phyloP scores from a whole-genome alignment of 2,888 invertebrate genomes.

The Dioctria linearis region DNA sequence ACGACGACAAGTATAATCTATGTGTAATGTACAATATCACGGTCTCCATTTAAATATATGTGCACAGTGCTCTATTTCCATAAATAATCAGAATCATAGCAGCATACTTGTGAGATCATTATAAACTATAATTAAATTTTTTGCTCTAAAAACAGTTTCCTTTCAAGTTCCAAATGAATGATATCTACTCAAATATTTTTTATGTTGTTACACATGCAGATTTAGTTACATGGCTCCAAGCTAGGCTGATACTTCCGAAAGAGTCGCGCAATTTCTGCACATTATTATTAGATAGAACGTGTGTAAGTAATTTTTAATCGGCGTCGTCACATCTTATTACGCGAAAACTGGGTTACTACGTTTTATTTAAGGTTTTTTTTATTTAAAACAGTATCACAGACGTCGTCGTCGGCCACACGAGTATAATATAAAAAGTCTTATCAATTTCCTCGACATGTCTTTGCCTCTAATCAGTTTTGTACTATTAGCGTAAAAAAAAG shows the following conservation, averaged over 20 bases:
- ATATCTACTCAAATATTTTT: not conserved
- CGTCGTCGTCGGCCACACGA: conserved; percentile 31
- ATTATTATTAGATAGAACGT: conserved; percentile 4
- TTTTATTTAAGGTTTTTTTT: conserved; percentile 26
- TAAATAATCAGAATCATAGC: conserved; percentile 16
- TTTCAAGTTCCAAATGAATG: conserved; percentile 15
- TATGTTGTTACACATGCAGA: conserved; percentile 10
- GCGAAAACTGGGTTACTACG: conserved; percentile 35
- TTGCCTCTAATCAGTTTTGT: conserved; percentile 33
- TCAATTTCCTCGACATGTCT: conserved; percentile 27
- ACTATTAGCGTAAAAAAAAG: not conserved
- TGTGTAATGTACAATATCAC: too few relatives aligned
- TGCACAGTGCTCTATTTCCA: conserved; percentile 16
- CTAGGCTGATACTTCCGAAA: too few relatives aligned
- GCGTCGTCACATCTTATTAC: conserved; percentile 41
- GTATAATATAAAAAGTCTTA: not conserved
- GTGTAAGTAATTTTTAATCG: not conserved
- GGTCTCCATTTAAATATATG: too few relatives aligned
- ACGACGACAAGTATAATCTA: too few relatives aligned
- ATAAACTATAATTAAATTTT: conserved; percentile 5
- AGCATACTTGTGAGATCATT: not conserved
- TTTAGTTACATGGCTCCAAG: conserved; percentile 6
- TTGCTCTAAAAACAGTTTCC: conserved; percentile 28
- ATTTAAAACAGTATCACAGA: conserved; percentile 24
- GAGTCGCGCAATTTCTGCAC: conserved; percentile 38